Conservation (phyloP, 1,140 invertebrate genomes). For the Sinella curviseta region DNA sequence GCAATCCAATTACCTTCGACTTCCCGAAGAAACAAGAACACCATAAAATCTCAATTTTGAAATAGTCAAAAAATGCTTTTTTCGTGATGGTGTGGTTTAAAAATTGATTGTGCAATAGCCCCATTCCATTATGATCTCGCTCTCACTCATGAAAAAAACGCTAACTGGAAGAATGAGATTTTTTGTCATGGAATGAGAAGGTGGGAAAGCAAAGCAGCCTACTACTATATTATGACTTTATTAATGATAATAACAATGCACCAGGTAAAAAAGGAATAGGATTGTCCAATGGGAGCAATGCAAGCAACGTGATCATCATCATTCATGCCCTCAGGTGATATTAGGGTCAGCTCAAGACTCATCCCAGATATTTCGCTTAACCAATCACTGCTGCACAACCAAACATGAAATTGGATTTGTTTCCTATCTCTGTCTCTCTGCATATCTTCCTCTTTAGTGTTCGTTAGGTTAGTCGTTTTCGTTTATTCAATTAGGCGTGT, state of each 20-base stretch:
- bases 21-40: no score
- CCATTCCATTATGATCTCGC: no score
- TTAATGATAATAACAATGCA: conserved; percentile 10
- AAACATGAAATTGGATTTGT: neutral
- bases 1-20: no score
- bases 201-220: neutral
- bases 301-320: neutral
- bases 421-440: neutral
- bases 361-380: conserved; percentile 1
- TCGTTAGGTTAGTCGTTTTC: neutral
- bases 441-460: neutral
- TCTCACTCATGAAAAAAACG: neutral
- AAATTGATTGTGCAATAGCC: no score
- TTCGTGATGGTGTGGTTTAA: no score
- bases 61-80: no score
- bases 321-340: conserved; percentile 18
- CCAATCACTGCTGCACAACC: neutral
- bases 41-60: no score
- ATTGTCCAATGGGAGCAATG: conserved; percentile 10
- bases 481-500: neutral
- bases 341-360: conserved; percentile 18
- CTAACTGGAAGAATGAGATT: neutral
- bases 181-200: neutral
- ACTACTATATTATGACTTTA: neutral
- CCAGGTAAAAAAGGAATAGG: neutral